Evolutionary conservation across 2,888 invertebrate species (phyloP), one percentile per base, ranked within the genome.

Genomic region (Lumbricus terrestris): DNA sequence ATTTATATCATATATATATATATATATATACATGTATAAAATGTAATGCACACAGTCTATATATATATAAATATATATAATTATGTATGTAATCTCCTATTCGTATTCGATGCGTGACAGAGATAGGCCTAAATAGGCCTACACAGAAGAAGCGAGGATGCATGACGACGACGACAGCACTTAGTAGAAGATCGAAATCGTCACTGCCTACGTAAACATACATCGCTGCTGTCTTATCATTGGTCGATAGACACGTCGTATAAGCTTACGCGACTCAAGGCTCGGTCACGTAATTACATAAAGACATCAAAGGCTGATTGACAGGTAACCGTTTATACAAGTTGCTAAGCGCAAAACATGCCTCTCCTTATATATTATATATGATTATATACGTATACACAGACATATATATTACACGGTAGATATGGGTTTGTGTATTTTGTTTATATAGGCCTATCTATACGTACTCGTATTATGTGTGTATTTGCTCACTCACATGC

Each of bases 331-430:
- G 69, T 69, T 29, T 69, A 29, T n/a, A 69, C n/a, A 69, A 69
- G 69, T 69, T 69, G 69, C 69, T 69, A 69, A n/a, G 69, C n/a
- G 69, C 69, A 69, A n/a, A 69, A n/a, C n/a, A n/a, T 69, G n/a
- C 29, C 29, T 13, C 29, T 29, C n/a, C 69, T n/a, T 69, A n/a
- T 47, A 47, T 47, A 54, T 54, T 54, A 23, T 29, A 54, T 8
- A 54, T 13, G 13, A 3, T 47, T 18, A 47, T 15, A 47, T 18
- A 18, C 20, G 18, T 5, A 47, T 18, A 47, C 18, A 47, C 18
- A 47, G 2, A 18, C 18, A 47, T 47, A 18, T 18, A 47, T 47
- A 47, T 47, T n/a, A n/a, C n/a, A n/a, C 2, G 13, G 3, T 47
- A 18, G 13, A 47, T 47, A 18, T 47, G 3, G 13, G 18, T 47